Conservation (phyloP, 2,888 invertebrate species). For the Ennomos erosarius region DNA sequence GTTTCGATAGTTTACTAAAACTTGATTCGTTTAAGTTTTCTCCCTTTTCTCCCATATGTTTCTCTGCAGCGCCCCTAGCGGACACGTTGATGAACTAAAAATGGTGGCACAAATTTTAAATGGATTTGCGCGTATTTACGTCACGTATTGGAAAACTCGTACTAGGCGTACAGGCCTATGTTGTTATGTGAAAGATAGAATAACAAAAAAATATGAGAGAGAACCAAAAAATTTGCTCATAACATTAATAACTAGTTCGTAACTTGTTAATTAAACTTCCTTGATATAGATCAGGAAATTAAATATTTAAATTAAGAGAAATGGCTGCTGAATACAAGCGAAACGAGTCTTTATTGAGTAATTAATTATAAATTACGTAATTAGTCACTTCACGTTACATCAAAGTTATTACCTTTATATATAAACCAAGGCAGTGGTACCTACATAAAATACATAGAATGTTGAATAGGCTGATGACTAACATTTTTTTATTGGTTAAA, state of each 20-base stretch:
- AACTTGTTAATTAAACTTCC: slow-evolving; percentile 14
- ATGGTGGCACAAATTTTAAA: no score
- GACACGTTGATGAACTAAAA: no score
- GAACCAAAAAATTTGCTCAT: slow-evolving; percentile 41
- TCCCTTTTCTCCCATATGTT: no score
- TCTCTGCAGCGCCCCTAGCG: no score
- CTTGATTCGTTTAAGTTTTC: no score
- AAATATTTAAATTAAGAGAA: slow-evolving; percentile 12
- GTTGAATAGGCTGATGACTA: no score
- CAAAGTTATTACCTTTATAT: background rate
- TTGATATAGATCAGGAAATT: slow-evolving; percentile 2
- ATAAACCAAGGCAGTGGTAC: background rate
- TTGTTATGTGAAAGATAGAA: background rate
- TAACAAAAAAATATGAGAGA: slow-evolving; percentile 28
- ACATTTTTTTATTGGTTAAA: no score
- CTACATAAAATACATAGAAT: no score
- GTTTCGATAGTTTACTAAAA: no score
- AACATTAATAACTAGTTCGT: slow-evolving; percentile 8
- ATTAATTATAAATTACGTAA: background rate
- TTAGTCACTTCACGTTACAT: slow-evolving; percentile 13
- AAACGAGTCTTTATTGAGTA: slow-evolving; percentile 6
- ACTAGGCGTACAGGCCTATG: no score
- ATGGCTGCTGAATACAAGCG: slow-evolving; percentile 19
- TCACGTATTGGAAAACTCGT: no score
- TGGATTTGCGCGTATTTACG: no score